phyloP scores from a whole-genome alignment of 2,888 invertebrate genomes.

The Oscheius sp. region DNA sequence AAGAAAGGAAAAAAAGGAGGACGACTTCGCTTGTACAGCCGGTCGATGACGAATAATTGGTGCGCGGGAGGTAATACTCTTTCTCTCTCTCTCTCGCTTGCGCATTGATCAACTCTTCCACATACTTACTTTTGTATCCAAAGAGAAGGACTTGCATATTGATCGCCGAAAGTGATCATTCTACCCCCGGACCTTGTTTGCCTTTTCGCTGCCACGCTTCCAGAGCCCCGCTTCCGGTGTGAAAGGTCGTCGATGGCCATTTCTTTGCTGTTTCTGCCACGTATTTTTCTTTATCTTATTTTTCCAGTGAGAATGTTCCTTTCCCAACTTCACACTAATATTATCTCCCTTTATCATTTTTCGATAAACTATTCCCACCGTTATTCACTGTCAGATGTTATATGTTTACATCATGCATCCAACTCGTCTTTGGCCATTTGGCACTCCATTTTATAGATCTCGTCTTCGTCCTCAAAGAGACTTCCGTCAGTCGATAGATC shows the following conservation, averaged over 20 bases:
- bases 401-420: too few relatives aligned
- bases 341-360: neutral
- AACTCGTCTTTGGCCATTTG: too few relatives aligned
- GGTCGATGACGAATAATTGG: slow-evolving; percentile 13
- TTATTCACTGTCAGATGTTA: neutral
- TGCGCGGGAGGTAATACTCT: neutral
- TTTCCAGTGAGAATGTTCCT: neutral
- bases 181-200: slow-evolving; percentile 4
- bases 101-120: slow-evolving; percentile 20
- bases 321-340: neutral
- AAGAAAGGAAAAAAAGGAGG: neutral
- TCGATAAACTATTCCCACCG: neutral
- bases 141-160: neutral
- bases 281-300: neutral
- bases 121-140: too few relatives aligned
- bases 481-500: neutral
- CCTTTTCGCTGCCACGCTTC: slow-evolving; percentile 20
- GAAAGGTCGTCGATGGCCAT: neutral
- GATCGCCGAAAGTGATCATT: slow-evolving; percentile 6
- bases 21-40: slow-evolving; percentile 17
- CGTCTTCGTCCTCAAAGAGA: too few relatives aligned
- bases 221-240: slow-evolving; percentile 22
- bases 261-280: neutral
- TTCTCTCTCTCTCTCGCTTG: too few relatives aligned
- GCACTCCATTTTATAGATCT: too few relatives aligned